A percentile compares a stretch with the other conserved stretches of the same genome.
phyloP scores from a whole-genome alignment of 2,113 vertebrate species.

The Tonatia bakeri region DNA sequence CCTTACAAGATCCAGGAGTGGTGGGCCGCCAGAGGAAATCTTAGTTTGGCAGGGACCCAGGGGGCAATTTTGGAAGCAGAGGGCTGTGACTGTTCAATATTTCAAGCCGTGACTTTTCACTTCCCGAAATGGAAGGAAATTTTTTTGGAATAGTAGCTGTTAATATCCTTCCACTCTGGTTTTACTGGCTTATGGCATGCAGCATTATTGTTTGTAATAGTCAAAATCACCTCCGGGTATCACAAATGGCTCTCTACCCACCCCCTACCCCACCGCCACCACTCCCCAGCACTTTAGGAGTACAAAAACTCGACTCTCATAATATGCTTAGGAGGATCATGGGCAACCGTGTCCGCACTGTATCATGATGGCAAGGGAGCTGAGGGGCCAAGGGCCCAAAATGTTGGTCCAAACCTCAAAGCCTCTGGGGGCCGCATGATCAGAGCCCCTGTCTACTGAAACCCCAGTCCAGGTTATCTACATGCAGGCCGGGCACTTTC shows the following conservation, averaged over 20 bases:
- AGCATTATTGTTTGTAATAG: background rate
- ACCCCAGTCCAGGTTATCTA: background rate
- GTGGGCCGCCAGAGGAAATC: background rate
- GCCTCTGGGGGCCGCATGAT: background rate
- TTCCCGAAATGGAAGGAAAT: slow-evolving; percentile 39
- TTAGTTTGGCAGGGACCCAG: background rate
- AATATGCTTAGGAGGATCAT: background rate
- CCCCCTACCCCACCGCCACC: background rate
- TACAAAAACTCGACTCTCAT: background rate
- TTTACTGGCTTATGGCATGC: background rate
- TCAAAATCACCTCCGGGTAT: background rate
- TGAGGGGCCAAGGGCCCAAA: background rate
- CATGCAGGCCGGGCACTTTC: background rate
- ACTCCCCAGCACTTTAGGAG: background rate
- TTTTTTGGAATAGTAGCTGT: slow-evolving; percentile 1
- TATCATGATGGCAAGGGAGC: background rate
- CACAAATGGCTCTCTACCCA: background rate
- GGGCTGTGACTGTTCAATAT: background rate
- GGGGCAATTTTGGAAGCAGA: slow-evolving; percentile 31
- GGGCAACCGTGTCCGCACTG: background rate
- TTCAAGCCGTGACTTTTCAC: slow-evolving; percentile 36
- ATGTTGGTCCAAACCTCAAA: background rate
- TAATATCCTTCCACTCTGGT: slow-evolving; percentile 19
- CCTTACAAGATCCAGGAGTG: background rate
- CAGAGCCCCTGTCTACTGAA: background rate